Evolutionary conservation across 2,797 vertebrate genomes (phyloP).

Genomic region (Muscicapa striata): DNA sequence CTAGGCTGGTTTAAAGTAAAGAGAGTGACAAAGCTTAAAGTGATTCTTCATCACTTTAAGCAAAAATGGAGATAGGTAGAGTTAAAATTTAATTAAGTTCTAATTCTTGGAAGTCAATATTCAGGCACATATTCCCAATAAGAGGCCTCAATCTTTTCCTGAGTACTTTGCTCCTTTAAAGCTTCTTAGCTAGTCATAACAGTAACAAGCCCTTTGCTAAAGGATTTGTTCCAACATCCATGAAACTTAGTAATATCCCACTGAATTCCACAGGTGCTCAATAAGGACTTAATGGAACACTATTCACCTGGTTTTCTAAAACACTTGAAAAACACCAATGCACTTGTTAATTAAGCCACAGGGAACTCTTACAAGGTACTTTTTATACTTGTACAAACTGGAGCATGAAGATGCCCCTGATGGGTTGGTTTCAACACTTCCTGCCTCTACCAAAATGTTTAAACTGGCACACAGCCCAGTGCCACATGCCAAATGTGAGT

Average conservation of each 20-base stretch:
- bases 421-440: not conserved
- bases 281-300: not conserved
- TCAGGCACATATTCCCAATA: not conserved
- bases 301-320: conserved; percentile 5
- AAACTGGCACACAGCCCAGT: not conserved
- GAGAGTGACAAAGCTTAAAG: not conserved
- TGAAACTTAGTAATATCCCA: not conserved
- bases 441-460: not conserved
- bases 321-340: not conserved
- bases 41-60: not conserved
- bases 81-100: not conserved
- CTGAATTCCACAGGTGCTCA: not conserved
- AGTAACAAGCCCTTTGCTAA: not conserved
- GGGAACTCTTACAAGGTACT: not conserved
- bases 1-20: not conserved
- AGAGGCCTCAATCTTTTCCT: not conserved
- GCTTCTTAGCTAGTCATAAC: not conserved
- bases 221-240: not conserved
- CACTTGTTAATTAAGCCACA: not conserved
- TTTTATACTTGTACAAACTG: conserved; percentile 4
- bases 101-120: not conserved
- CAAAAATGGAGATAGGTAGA: not conserved
- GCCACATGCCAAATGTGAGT: not conserved
- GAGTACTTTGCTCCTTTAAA: not conserved
- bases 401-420: conserved; percentile 1